These are phyloP conservation scores for Gobius niger DNA, from an alignment of 2,113 vertebrate genomes.

Conservation along the genomic window DNA sequence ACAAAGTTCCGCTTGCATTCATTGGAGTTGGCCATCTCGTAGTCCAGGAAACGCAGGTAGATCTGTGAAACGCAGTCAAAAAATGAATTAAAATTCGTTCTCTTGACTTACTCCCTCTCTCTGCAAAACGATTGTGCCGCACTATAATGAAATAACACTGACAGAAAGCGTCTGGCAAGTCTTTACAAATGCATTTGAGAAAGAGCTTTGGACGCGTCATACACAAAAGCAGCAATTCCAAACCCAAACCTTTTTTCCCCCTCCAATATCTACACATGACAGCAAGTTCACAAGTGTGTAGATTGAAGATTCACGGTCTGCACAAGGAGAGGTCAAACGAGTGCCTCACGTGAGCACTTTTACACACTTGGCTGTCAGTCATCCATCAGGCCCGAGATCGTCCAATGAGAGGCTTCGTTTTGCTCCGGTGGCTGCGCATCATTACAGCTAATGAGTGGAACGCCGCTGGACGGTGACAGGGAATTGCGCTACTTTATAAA, in stretches of 20 bases:
- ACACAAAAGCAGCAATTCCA: constrained; percentile 37
- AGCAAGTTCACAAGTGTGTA: too few species aligned
- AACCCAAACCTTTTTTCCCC: constrained; percentile 38
- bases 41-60: constrained; percentile 96
- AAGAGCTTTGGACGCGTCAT: constrained; percentile 35
- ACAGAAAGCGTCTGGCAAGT: constrained; percentile 49
- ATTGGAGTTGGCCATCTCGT: constrained; percentile 98
- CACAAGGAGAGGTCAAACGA: constrained; percentile 8
- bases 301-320: not conserved
- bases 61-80: constrained; percentile 76
- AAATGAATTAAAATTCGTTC: constrained; percentile 16
- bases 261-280: not conserved
- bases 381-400: constrained; percentile 42
- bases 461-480: constrained; percentile 55
- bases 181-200: constrained; percentile 53
- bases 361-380: constrained; percentile 39
- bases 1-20: constrained; percentile 98
- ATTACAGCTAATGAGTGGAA: constrained; percentile 67
- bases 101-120: constrained; percentile 32
- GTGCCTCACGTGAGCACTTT: constrained; percentile 31
- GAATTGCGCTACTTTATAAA: constrained; percentile 57
- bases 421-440: constrained; percentile 39
- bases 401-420: constrained; percentile 51
- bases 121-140: constrained; percentile 32
- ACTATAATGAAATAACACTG: constrained; percentile 50